Percentiles rank a stretch among this genome's conserved stretches.
These are phyloP conservation scores for Columba livia DNA, from an alignment of 2,113 vertebrate genomes.

Conservation along the genomic window DNA sequence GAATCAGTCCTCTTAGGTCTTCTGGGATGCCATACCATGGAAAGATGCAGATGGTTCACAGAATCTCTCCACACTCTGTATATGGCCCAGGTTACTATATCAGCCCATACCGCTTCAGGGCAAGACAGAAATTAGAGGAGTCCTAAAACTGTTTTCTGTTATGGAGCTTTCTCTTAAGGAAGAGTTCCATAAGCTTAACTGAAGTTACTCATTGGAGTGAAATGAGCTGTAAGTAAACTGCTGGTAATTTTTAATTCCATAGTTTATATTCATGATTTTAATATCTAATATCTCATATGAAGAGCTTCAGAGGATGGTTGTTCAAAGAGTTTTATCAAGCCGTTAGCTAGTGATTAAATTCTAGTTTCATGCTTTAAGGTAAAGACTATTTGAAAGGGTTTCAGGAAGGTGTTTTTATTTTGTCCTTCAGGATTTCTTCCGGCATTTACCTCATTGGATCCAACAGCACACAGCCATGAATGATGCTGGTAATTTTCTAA, in stretches of 20 bases:
- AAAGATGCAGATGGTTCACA: neutral
- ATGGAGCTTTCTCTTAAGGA: neutral
- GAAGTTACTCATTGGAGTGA: neutral
- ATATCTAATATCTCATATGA: no score
- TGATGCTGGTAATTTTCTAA: slow-evolving; percentile 96
- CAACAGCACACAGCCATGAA: slow-evolving; percentile 97
- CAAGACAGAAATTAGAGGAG: neutral
- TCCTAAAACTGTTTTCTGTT: neutral
- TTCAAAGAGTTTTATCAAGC: no score
- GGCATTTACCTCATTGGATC: slow-evolving; percentile 84
- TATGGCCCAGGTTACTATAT: neutral
- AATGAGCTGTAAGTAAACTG: neutral
- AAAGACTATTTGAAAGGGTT: neutral
- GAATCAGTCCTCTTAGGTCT: neutral
- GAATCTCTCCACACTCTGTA: neutral
- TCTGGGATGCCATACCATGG: neutral
- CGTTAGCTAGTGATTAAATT: neutral
- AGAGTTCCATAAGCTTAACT: neutral
- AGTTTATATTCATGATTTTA: neutral
- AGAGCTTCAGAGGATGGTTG: no score
- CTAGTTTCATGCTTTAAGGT: neutral
- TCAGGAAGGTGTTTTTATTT: neutral
- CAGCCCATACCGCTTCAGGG: neutral
- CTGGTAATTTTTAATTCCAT: neutral
- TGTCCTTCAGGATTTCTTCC: slow-evolving; percentile 76